A percentile compares a stretch with the other conserved stretches of the same genome.
phyloP scores from a whole-genome alignment of 2,113 vertebrate genomes.

The Oncorhynchus gorbuscha region DNA sequence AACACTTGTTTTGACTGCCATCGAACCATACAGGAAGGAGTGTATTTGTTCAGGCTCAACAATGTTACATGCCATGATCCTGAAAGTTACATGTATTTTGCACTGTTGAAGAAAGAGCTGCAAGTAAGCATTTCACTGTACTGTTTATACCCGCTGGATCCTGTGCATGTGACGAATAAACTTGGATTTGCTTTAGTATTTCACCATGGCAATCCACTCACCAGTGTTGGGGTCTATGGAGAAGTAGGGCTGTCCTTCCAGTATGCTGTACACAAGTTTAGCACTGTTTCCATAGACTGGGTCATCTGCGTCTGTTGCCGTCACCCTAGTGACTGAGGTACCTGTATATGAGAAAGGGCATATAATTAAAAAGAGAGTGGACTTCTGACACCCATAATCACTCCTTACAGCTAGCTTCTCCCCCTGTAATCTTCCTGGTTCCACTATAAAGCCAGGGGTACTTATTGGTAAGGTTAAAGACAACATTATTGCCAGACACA shows the following conservation, averaged over 20 bases:
- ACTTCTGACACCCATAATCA: background rate
- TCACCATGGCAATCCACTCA: constrained; percentile 55
- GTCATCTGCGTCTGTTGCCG: constrained; percentile 94
- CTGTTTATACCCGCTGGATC: too few relatives aligned
- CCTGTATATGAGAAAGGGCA: constrained; percentile 71
- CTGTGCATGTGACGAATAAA: too few relatives aligned
- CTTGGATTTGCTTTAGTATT: background rate
- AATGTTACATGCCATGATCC: too few relatives aligned
- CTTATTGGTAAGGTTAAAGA: background rate
- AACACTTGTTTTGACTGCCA: background rate
- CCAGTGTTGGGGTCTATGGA: constrained; percentile 95
- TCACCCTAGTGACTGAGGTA: constrained; percentile 92
- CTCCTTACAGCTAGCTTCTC: too few relatives aligned
- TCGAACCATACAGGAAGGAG: too few relatives aligned
- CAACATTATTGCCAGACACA: background rate
- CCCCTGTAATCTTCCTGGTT: too few relatives aligned
- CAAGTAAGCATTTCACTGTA: too few relatives aligned
- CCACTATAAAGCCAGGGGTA: background rate
- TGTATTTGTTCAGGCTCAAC: too few relatives aligned
- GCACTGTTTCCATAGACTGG: constrained; percentile 97
- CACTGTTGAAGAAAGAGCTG: too few relatives aligned
- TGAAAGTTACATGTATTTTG: too few relatives aligned
- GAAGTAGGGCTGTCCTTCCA: constrained; percentile 98
- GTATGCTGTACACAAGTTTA: constrained; percentile 94
- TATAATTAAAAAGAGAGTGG: background rate